Percentiles rank a stretch among this genome's conserved stretches.
phyloP scores from a whole-genome alignment of 2,113 vertebrate species.

The Tupaia tana region DNA sequence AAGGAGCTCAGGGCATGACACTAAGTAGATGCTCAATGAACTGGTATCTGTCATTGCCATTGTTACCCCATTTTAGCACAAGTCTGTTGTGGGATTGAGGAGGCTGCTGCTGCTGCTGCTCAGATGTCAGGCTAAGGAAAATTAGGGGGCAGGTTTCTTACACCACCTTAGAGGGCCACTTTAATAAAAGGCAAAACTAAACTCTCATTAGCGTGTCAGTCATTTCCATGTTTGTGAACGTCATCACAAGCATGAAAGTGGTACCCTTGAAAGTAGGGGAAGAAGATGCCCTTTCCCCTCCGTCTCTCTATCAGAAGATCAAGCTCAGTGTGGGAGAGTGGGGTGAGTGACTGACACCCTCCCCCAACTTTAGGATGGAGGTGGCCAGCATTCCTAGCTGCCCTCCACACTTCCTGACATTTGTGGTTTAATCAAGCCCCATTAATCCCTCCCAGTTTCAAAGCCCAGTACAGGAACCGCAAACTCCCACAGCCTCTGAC shows the following conservation, averaged over 20 bases:
- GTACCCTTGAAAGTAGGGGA: background rate
- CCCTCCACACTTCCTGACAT: conserved; percentile 77
- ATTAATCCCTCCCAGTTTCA: conserved; percentile 78
- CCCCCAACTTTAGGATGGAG: conserved; percentile 30
- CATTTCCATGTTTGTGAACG: background rate
- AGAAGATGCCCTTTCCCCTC: background rate
- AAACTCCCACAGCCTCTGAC: conserved; percentile 76
- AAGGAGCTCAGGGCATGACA: background rate
- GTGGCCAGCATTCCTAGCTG: conserved; percentile 56
- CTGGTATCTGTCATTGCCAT: background rate
- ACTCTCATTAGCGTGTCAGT: background rate
- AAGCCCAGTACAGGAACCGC: conserved; percentile 76
- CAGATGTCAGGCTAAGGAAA: background rate
- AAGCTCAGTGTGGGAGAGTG: background rate
- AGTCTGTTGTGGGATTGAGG: background rate
- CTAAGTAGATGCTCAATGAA: background rate
- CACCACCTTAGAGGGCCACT: background rate
- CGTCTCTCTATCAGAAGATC: conserved; percentile 43
- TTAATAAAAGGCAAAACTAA: conserved; percentile 14
- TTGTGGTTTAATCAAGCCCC: conserved; percentile 79
- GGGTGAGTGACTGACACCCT: background rate
- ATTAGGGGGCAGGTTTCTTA: conserved; percentile 22
- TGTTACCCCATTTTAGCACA: background rate
- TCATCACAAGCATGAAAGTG: background rate
- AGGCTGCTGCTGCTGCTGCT: background rate